Evolutionary conservation across 2,797 vertebrate species (phyloP).

Genomic region (Champsocephalus gunnari): DNA sequence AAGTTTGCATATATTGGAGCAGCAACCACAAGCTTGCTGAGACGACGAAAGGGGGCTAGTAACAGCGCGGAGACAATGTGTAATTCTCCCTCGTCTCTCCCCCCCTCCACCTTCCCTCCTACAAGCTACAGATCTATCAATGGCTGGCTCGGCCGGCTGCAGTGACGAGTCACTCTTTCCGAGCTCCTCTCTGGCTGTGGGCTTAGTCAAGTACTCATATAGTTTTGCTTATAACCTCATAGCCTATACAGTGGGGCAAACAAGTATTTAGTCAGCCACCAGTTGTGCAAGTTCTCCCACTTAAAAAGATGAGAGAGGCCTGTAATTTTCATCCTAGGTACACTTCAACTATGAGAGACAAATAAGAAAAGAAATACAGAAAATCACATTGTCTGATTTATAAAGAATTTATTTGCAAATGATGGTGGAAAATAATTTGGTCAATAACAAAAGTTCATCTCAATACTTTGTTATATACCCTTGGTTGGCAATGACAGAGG

Average conservation of each 20-base stretch:
- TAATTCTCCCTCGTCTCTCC: constrained; percentile 2
- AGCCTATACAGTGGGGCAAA: not conserved
- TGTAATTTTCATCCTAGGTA: too few species aligned
- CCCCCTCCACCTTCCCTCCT: not conserved
- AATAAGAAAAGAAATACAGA: too few species aligned
- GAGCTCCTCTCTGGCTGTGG: constrained; percentile 20
- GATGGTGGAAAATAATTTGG: too few species aligned
- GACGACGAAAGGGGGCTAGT: constrained; percentile 16
- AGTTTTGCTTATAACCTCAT: constrained; percentile 36
- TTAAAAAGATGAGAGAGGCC: too few species aligned
- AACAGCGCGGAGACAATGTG: constrained; percentile 43
- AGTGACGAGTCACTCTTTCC: constrained; percentile 66
- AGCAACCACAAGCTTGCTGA: constrained; percentile 40
- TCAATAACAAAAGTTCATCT: too few species aligned
- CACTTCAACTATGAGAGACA: too few species aligned
- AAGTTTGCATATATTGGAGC: constrained; percentile 59
- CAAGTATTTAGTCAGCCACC: too few species aligned
- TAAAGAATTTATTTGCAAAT: too few species aligned
- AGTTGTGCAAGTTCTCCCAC: too few species aligned
- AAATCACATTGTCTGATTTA: too few species aligned
- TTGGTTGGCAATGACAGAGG: too few species aligned
- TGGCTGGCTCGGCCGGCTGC: constrained; percentile 49
- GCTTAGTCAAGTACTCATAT: constrained; percentile 29
- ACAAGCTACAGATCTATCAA: constrained; percentile 57
- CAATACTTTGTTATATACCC: too few species aligned